phyloP scores from a whole-genome alignment of 2,797 vertebrate species.

The Halcyon chelicuti region DNA sequence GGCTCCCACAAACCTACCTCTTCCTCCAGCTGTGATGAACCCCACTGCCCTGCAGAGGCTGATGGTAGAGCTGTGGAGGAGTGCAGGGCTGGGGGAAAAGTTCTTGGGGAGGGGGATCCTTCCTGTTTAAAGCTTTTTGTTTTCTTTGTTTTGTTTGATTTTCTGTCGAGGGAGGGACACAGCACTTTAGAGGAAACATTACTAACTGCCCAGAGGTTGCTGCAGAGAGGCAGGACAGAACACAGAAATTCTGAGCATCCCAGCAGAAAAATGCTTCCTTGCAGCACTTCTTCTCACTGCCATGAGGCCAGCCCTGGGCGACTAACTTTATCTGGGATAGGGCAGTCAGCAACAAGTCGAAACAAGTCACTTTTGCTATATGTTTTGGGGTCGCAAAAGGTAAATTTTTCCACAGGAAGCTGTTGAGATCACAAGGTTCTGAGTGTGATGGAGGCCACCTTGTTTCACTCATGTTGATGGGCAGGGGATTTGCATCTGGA shows the following conservation, averaged over 20 bases:
- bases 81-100: not conserved
- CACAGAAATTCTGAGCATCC: not conserved
- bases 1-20: slow-evolving; percentile 17
- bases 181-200: not conserved
- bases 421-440: not conserved
- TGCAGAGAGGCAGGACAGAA: not conserved
- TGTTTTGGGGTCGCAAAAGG: not conserved
- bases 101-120: not conserved
- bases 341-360: not conserved
- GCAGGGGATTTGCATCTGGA: rapidly evolving
- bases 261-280: not conserved
- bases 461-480: rapidly evolving
- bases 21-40: not conserved
- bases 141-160: not conserved
- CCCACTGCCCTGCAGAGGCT: not conserved
- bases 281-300: not conserved
- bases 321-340: not conserved
- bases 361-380: not conserved
- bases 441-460: not conserved
- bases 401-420: not conserved
- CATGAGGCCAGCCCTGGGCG: not conserved
- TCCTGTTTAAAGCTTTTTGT: not conserved
- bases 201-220: not conserved
- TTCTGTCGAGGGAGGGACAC: not conserved
- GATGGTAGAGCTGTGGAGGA: not conserved